Evolutionary conservation across 2,113 vertebrate species (phyloP).

Genomic region (Halichoerus grypus): DNA sequence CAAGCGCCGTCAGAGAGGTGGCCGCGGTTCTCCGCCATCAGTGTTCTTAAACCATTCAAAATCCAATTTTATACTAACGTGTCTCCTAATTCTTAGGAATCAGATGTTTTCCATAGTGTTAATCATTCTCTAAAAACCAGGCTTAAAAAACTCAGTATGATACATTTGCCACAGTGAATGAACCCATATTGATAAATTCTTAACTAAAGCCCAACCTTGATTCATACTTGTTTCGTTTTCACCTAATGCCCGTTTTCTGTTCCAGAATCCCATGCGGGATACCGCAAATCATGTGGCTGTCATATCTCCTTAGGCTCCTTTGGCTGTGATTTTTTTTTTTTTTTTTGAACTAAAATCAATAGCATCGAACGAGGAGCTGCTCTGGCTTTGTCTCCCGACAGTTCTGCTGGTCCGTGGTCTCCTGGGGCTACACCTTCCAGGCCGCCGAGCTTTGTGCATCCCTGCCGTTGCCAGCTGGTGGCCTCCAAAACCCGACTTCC

Average conservation of each 20-base stretch:
- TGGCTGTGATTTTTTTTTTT: background rate
- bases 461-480: too few relatives aligned
- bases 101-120: background rate
- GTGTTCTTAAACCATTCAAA: background rate
- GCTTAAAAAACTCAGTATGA: background rate
- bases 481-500: background rate
- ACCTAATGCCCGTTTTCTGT: background rate
- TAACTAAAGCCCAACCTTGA: background rate
- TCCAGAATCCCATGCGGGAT: background rate
- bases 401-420: background rate
- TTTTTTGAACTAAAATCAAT: background rate
- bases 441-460: background rate
- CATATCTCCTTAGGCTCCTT: background rate
- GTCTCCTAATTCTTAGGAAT: background rate
- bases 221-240: background rate
- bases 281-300: background rate
- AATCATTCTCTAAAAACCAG: background rate
- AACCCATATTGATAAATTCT: background rate
- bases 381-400: background rate
- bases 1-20: accelerated
- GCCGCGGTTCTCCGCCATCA: background rate
- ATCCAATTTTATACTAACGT: background rate
- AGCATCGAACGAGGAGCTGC: background rate
- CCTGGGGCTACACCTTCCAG: background rate
- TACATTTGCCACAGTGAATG: background rate